These are phyloP conservation scores for Nothocercus nigrocapillus DNA, from an alignment of 2,113 vertebrate genomes.

Conservation along the genomic window DNA sequence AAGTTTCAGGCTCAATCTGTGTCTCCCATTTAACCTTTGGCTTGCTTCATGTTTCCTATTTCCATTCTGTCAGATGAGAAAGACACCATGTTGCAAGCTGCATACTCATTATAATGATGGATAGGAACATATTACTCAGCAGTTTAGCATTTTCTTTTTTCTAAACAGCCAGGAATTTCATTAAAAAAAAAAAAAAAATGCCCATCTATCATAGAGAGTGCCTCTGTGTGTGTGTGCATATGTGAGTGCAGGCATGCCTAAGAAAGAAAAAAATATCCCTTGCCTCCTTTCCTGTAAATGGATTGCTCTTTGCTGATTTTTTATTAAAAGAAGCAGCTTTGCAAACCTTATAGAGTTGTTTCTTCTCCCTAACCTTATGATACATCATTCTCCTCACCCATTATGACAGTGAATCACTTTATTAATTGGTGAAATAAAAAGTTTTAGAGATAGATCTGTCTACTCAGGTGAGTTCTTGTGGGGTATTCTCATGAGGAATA, in stretches of 20 bases:
- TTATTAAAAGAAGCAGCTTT: not conserved
- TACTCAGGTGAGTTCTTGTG: not conserved
- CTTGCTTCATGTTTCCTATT: not conserved
- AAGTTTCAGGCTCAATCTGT: not conserved
- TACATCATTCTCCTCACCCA: not conserved
- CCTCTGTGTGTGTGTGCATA: accelerated
- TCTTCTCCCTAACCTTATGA: not conserved
- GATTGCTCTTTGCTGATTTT: not conserved
- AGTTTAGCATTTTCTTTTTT: not conserved
- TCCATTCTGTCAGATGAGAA: not conserved
- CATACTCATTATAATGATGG: not conserved
- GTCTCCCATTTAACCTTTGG: not conserved
- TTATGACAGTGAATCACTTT: not conserved
- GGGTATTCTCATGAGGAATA: not conserved
- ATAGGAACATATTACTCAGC: not conserved
- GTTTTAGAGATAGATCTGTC: not conserved
- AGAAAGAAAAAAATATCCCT: not conserved
- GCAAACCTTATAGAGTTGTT: not conserved
- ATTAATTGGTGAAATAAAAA: not conserved
- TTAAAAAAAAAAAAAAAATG: not conserved
- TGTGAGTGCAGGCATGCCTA: not conserved
- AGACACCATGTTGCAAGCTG: not conserved
- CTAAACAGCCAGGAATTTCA: not conserved
- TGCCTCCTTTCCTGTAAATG: not conserved
- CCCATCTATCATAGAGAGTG: not conserved